These are phyloP conservation scores for Saxidomus purpurata DNA, from an alignment of 1,140 invertebrate genomes.

Conservation along the genomic window DNA sequence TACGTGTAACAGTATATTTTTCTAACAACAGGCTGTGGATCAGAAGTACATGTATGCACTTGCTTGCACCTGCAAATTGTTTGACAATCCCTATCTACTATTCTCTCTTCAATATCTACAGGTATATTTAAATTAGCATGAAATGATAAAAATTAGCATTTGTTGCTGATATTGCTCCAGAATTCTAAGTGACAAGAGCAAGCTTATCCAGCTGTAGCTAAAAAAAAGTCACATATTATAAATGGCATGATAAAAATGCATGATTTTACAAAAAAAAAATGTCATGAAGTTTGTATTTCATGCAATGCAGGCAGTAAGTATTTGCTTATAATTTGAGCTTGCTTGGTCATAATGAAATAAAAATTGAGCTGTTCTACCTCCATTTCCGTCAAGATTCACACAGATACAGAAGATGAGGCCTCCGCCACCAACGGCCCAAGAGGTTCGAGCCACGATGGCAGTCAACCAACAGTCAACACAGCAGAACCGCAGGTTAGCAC, in stretches of 20 bases:
- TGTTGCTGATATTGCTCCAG: background rate
- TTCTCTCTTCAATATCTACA: background rate
- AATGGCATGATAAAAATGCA: slow-evolving; percentile 44
- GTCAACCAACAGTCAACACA: slow-evolving; percentile 85
- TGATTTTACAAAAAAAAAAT: slow-evolving; percentile 20
- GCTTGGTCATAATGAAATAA: slow-evolving; percentile 10
- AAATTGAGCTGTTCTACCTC: slow-evolving; percentile 16
- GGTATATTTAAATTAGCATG: background rate
- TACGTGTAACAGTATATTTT: too few relatives aligned
- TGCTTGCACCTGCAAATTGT: too few relatives aligned
- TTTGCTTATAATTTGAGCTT: background rate
- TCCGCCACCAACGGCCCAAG: slow-evolving; percentile 73
- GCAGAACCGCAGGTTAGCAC: slow-evolving; percentile 87
- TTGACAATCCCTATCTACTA: too few relatives aligned
- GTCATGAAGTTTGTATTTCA: background rate
- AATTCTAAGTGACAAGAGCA: slow-evolving; percentile 1
- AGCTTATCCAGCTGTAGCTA: background rate
- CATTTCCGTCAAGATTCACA: slow-evolving; percentile 80
- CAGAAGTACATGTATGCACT: too few relatives aligned
- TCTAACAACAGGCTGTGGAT: too few relatives aligned
- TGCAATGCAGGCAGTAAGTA: slow-evolving; percentile 41
- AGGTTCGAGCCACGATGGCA: slow-evolving; percentile 82
- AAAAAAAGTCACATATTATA: background rate
- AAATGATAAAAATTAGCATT: background rate
- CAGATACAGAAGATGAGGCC: slow-evolving; percentile 79